These are phyloP conservation scores for Epinephelus fuscoguttatus DNA, from an alignment of 2,113 vertebrate genomes.

Conservation along the genomic window DNA sequence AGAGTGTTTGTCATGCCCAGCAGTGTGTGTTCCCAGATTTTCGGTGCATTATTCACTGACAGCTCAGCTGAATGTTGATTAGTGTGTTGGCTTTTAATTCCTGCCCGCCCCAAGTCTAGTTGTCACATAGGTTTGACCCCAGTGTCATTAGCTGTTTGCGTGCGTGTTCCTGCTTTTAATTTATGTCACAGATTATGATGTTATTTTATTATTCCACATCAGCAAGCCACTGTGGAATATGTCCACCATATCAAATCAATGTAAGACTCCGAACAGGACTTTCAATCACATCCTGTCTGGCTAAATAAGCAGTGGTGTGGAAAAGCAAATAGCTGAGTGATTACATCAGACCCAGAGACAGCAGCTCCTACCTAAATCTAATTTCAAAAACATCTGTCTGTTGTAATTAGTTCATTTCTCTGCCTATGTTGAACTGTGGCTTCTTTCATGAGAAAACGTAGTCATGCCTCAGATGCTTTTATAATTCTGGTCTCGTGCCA, in stretches of 20 bases:
- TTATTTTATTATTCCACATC: conserved; percentile 52
- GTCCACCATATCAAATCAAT: conserved; percentile 46
- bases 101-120: neutral
- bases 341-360: conserved; percentile 51
- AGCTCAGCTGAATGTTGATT: conserved; percentile 55
- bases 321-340: conserved; percentile 51
- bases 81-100: conserved; percentile 44
- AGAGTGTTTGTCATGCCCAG: conserved; percentile 49
- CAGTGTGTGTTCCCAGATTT: conserved; percentile 42
- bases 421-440: conserved; percentile 3
- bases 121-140: conserved; percentile 43
- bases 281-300: conserved; percentile 61
- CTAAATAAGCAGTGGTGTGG: conserved; percentile 55
- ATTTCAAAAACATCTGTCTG: conserved; percentile 63
- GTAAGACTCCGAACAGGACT: conserved; percentile 29
- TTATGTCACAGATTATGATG: conserved; percentile 41
- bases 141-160: conserved; percentile 22
- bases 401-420: conserved; percentile 47
- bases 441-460: conserved; percentile 17
- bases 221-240: conserved; percentile 21
- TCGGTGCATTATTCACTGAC: conserved; percentile 58
- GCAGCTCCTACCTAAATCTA: conserved; percentile 49
- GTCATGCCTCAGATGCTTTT: conserved; percentile 17
- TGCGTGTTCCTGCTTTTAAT: conserved; percentile 48
- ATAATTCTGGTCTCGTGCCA: conserved; percentile 11